Percentiles rank a stretch among this genome's conserved stretches.
Conservation (phyloP, 2,888 invertebrate genomes). For the Polyploca ridens region DNA sequence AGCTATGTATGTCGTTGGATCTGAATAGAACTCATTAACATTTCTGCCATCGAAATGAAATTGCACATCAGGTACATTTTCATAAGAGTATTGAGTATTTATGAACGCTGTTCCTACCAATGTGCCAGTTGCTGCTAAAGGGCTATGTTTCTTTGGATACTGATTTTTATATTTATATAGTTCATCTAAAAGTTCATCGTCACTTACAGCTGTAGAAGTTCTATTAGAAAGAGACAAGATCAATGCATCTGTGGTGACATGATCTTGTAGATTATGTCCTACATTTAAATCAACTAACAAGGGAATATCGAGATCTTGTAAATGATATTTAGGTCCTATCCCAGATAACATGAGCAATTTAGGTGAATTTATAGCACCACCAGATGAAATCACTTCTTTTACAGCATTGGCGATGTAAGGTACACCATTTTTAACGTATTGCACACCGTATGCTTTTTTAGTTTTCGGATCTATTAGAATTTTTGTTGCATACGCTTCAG, state of each 20-base stretch:
- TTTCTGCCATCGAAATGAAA: slow-evolving; percentile 86
- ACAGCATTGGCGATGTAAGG: slow-evolving; percentile 71
- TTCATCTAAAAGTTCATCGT: slow-evolving; percentile 68
- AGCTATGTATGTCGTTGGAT: slow-evolving; percentile 80
- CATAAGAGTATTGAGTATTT: slow-evolving; percentile 77
- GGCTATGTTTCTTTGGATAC: slow-evolving; percentile 70
- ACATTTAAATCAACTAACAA: slow-evolving; percentile 87
- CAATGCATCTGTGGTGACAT: slow-evolving; percentile 87
- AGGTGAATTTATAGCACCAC: slow-evolving; percentile 86
- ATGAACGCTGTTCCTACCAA: slow-evolving; percentile 85
- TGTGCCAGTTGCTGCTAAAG: slow-evolving; percentile 81
- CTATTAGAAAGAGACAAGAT: slow-evolving; percentile 76
- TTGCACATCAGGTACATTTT: slow-evolving; percentile 87
- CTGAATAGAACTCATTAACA: slow-evolving; percentile 82
- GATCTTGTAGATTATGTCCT: slow-evolving; percentile 90
- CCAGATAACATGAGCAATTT: slow-evolving; percentile 87
- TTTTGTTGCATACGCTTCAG: slow-evolving; percentile 81
- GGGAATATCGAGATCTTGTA: slow-evolving; percentile 77
- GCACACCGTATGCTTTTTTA: slow-evolving; percentile 74
- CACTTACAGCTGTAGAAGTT: slow-evolving; percentile 75
- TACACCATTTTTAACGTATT: slow-evolving; percentile 69
- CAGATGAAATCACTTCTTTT: slow-evolving; percentile 86
- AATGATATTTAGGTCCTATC: slow-evolving; percentile 85
- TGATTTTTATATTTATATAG: slow-evolving; percentile 71
- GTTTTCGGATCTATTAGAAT: slow-evolving; percentile 84